Base-by-base conservation (phyloP, 2,888 invertebrate genomes). In the Yponomeuta plumbellus region DNA sequence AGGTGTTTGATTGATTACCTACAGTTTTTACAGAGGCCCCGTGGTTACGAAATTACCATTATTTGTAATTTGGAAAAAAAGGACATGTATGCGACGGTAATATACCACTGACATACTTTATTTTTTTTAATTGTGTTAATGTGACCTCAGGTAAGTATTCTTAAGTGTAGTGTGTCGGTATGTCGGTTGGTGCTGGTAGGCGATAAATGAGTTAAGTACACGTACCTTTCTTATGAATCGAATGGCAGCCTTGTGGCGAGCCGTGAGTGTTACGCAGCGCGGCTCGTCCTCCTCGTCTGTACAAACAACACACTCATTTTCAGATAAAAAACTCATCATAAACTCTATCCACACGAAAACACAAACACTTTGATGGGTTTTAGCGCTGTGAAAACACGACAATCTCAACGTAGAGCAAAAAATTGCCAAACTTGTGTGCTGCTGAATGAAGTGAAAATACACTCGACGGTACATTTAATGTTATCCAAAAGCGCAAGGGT, bases 141-240 rank as follows among this genome's bases (percentile, higher is more conserved):
- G 21, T 22, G 59, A 59, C 13, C 44, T 52, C 44, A 1, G 44
- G 17, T 52, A 52, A 52, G 44, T 52, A 52, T 13, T 52, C 17
- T 52, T 13, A 17, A n/a, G 44, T 52, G 44, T 59, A 23, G 59
- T 23, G 59, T 59, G 59, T 22, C 11, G n/a, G 59, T 59, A 21
- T 21, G 21, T 52, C 44, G 17, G 44, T 52, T 2, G 17, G 44
- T 34, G 34, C 34, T 34, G 6, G 34, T 34, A 10, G 17, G 44
- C 13, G 44, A 13, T 52, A 17, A 17, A 3, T 52, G 44, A 13
- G 17, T 52, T 13, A 52, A 52, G 44, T 34, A 34, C 44, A 86
- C 93, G 88, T 92, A 96, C 96, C 95, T 97, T 97, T 89, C 98
- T 93, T 83, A 98, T 95, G 74, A 97, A 96, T 80, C 98, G 92